These are phyloP conservation scores for Eupsilia transversa DNA, from an alignment of 2,888 invertebrate genomes.

Conservation along the genomic window DNA sequence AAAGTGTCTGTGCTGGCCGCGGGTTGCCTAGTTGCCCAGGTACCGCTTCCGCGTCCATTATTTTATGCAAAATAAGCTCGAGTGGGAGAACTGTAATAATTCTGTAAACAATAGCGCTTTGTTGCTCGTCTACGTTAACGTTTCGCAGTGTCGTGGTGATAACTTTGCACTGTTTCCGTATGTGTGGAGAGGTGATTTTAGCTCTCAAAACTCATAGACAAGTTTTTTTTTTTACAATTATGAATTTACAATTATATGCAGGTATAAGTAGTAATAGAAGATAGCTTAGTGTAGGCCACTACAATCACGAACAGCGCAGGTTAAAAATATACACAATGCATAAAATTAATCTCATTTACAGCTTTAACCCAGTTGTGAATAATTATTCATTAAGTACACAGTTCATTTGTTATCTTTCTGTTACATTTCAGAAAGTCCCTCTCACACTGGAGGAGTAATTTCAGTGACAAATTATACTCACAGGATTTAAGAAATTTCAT, in stretches of 20 bases:
- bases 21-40: constrained; percentile 69
- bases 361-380: constrained; percentile 33
- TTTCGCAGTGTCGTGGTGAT: constrained; percentile 60
- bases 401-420: constrained; percentile 53
- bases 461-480: constrained; percentile 61
- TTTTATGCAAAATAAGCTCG: constrained; percentile 85
- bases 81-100: constrained; percentile 79
- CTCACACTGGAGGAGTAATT: constrained; percentile 24
- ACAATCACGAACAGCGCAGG: neutral
- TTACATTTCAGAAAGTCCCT: constrained; percentile 44
- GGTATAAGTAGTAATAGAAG: neutral
- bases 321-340: constrained; percentile 27
- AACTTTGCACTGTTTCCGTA: constrained; percentile 59
- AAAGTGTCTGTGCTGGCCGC: constrained; percentile 76
- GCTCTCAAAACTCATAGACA: constrained; percentile 7
- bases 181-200: constrained; percentile 10
- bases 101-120: constrained; percentile 81
- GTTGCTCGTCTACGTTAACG: constrained; percentile 71
- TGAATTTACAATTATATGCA: neutral
- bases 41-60: constrained; percentile 78
- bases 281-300: neutral
- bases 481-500: constrained; percentile 77
- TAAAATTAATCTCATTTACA: constrained; percentile 32
- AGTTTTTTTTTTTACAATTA: neutral
- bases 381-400: constrained; percentile 44